Evolutionary conservation across 2,888 invertebrate species (phyloP), one percentile per base, ranked within the genome.

Genomic region (Clitarchus hookeri): DNA sequence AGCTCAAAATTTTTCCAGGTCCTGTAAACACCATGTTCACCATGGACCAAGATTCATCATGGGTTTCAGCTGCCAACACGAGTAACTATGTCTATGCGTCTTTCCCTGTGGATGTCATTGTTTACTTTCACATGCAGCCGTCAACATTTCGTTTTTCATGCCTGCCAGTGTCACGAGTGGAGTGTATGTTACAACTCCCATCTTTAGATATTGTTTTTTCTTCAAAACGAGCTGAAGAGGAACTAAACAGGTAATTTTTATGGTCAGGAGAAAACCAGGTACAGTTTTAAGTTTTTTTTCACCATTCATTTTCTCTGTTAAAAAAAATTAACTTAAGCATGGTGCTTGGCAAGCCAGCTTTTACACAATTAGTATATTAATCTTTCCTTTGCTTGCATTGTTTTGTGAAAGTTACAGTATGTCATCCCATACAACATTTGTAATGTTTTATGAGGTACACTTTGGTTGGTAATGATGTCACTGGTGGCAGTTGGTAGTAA

Each of bases 91-190:
- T 96, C 88, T 97, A 97, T 91, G 96, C 97, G 77, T 98, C 98
- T 86, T 99, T 99, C 91, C 99, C 99, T 0, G 98, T 99, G 0
- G 99, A 99, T 92, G 98, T 99, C 44, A 97, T 99, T 89, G 98
- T 99, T 80, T 98, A 98, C 92, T 97, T 99, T 93, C 97, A 98
- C 92, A 98, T 99, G 95, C 98, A 99, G 91, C 98, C 99, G 0
- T 98, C 98, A 86, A 97, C 98, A 0, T 98, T 99, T 92, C 93
- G 99, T 87, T 99, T 99, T 92, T 98, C 97, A 89, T 99, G 99
- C 92, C 93, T 98, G 90, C 99, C 99, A 0, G 97, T 98, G 0
- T 98, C 98, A 9, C 93, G 98, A 88, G 98, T 99, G 2, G 98
- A 99, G 92, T 99, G 99, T 90, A 96, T 98, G 94, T 93, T 99